phyloP scores from a whole-genome alignment of 2,113 vertebrate genomes.

The Raja brachyura region DNA sequence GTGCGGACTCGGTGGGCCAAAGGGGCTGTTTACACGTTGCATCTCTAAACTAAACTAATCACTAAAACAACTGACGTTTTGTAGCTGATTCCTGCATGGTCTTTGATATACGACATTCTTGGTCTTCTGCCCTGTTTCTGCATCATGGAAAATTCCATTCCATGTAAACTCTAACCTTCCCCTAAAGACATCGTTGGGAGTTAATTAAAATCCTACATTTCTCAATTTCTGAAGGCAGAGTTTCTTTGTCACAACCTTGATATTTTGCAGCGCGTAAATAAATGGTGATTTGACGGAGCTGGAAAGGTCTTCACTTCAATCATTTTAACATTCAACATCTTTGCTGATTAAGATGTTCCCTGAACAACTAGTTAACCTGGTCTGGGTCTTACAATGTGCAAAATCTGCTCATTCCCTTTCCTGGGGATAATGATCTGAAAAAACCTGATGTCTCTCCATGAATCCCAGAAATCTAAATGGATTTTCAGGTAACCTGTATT shows the following conservation, averaged over 20 bases:
- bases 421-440: background rate
- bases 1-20: no score
- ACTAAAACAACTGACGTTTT: background rate
- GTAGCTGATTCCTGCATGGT: background rate
- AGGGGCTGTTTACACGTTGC: no score
- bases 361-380: background rate
- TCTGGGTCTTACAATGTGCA: background rate
- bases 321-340: no score
- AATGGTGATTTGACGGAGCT: background rate
- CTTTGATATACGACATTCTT: conserved; percentile 9
- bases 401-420: background rate
- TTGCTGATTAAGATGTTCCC: background rate
- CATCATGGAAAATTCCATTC: conserved; percentile 36
- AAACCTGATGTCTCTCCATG: no score
- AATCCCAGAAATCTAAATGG: background rate
- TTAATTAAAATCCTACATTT: background rate
- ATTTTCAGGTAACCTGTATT: background rate
- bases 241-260: background rate
- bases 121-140: background rate
- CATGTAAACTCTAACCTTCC: conserved; percentile 11
- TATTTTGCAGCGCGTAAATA: background rate
- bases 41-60: no score
- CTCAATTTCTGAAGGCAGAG: background rate
- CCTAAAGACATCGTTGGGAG: background rate
- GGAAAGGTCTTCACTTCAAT: background rate